Base-by-base conservation (phyloP, 2,888 invertebrate genomes). In the Lobophora halterata region DNA sequence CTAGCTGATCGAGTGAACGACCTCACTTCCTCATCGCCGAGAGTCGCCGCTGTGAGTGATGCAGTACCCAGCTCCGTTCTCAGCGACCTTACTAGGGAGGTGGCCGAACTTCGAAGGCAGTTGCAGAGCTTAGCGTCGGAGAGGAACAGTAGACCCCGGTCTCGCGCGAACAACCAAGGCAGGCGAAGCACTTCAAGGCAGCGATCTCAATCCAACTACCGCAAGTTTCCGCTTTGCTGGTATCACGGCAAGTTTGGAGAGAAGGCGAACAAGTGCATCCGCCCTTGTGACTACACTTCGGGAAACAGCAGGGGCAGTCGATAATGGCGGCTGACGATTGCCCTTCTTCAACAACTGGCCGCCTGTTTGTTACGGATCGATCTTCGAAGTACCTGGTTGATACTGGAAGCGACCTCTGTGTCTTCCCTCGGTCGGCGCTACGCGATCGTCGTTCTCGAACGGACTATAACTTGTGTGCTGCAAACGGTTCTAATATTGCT, bases 301-400 rank as follows among this genome's bases (percentile, higher is more conserved):
- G 13, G 51, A 54, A 57, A 35, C 5, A 2, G 5, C 16, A n/a
- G 10, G 4, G 56, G 50, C 57, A 51, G 55, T 55, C 62, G 33
- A 27, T 60, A 47, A 49, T 40, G 44, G 55, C 60, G 66, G 52
- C 11, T 10, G 11, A 23, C 23, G 23, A 23, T 50, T 46, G 49
- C 34, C 37, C 36, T 34, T 7, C 28, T n/a, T 19, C 54, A 6
- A 30, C 58, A n/a, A n/a, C n/a, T 49, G 55, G 58, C 40, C 31
- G n/a, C n/a, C n/a, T 58, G 17, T 59, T 59, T 29, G 31, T 64
- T 5, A 52, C 49, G 1, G 61, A 64, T 13, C 32, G 34, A 3
- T 38, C n/a, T 3, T 28, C 54, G 1, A 57, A 59, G 24, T 61
- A 43, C 36, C 38, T 61, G 6, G 11, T 23, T 10, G 23, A 23